phyloP scores from a whole-genome alignment of 2,797 vertebrate genomes.

The Eptatretus atami region DNA sequence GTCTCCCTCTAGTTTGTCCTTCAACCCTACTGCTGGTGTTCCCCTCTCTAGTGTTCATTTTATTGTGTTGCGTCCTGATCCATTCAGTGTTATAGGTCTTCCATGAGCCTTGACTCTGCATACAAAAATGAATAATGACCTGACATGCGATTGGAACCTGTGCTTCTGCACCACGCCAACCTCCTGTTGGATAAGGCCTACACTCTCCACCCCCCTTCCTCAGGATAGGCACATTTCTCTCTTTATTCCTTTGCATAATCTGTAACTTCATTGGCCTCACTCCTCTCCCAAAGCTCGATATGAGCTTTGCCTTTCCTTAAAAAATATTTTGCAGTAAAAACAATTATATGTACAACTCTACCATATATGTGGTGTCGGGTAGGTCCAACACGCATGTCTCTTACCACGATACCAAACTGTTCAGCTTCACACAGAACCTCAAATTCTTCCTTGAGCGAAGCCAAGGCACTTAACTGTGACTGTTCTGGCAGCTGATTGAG shows the following conservation, averaged over 20 bases:
- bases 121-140: background rate
- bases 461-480: conserved; percentile 41
- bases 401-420: conserved; percentile 80
- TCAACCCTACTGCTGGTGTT: too few species aligned
- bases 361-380: background rate
- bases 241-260: too few species aligned
- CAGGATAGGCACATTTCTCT: background rate
- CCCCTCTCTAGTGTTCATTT: background rate
- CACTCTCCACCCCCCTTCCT: background rate
- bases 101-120: too few species aligned
- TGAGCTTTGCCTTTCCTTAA: too few species aligned
- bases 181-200: background rate
- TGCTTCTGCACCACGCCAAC: background rate
- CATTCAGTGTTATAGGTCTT: too few species aligned
- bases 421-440: conserved; percentile 55
- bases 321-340: too few species aligned
- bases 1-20: too few species aligned
- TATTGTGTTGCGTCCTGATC: background rate
- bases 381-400: conserved; percentile 12
- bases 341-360: too few species aligned
- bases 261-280: too few species aligned
- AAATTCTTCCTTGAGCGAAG: conserved; percentile 41
- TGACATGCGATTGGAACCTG: background rate
- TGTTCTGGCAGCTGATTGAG: conserved; percentile 73
- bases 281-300: too few species aligned